Percentiles rank a stretch among this genome's conserved stretches.
phyloP scores from a whole-genome alignment of 2,888 invertebrate species.

The Protula sp. region DNA sequence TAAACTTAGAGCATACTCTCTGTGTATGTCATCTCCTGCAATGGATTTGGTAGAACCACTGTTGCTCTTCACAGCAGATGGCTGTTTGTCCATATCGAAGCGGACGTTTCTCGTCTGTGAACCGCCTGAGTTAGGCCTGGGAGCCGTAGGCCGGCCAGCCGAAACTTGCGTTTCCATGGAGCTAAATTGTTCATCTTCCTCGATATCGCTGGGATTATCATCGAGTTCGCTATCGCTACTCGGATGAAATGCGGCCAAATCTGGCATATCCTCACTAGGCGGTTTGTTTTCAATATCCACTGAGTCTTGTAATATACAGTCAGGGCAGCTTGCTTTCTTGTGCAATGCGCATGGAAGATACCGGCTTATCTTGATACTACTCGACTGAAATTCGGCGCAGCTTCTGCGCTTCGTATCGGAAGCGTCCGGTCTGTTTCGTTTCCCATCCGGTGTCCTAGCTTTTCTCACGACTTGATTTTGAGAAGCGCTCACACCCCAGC shows the following conservation, averaged over 20 bases:
- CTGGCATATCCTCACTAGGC: too few relatives aligned
- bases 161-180: not conserved
- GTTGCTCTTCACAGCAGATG: not conserved
- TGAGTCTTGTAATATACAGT: too few relatives aligned
- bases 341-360: not conserved
- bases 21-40: too few relatives aligned
- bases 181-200: not conserved
- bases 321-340: not conserved
- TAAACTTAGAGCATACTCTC: conserved; percentile 10
- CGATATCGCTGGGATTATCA: not conserved
- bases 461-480: too few relatives aligned
- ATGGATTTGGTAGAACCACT: not conserved
- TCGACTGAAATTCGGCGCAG: too few relatives aligned
- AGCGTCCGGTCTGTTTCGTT: too few relatives aligned
- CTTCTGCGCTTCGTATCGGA: too few relatives aligned
- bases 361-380: too few relatives aligned
- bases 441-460: too few relatives aligned
- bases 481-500: too few relatives aligned
- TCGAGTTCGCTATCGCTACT: not conserved
- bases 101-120: not conserved
- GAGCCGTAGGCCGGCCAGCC: not conserved
- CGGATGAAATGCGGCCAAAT: too few relatives aligned
- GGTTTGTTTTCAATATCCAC: too few relatives aligned
- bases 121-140: not conserved
- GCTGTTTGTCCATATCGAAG: not conserved